These are phyloP conservation scores for Hydriomena furcata DNA, from an alignment of 2,888 invertebrate genomes.

Conservation along the genomic window DNA sequence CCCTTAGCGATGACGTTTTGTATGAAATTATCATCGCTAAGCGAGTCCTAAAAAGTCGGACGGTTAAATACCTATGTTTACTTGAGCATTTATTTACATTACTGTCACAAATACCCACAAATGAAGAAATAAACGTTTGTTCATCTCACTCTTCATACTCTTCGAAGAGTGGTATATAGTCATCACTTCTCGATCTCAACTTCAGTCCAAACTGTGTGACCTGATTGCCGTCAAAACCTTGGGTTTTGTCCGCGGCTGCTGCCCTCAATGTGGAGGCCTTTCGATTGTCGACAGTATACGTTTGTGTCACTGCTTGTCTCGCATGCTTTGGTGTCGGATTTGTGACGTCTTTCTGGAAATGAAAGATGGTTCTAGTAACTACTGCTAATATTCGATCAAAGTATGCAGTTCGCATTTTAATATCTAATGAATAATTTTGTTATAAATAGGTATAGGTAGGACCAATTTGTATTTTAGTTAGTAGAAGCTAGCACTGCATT, in stretches of 20 bases:
- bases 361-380: not conserved
- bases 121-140: too few species aligned
- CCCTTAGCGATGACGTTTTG: too few species aligned
- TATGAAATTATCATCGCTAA: too few species aligned
- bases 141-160: constrained; percentile 61
- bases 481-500: too few species aligned
- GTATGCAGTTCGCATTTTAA: too few species aligned
- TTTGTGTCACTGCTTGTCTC: constrained; percentile 53
- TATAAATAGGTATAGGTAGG: too few species aligned
- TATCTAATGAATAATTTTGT: too few species aligned
- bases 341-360: constrained; percentile 60
- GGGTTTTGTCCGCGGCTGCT: constrained; percentile 49
- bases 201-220: constrained; percentile 69
- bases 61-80: too few species aligned
- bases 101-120: too few species aligned
- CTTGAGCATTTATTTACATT: not conserved
- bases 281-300: constrained; percentile 54
- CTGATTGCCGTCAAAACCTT: constrained; percentile 56
- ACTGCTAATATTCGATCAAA: too few species aligned
- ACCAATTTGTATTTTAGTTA: too few species aligned
- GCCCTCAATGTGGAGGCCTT: constrained; percentile 53
- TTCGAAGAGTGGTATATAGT: constrained; percentile 67
- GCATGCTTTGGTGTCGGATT: constrained; percentile 52
- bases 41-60: too few species aligned
- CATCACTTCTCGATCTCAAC: constrained; percentile 64